phyloP scores from a whole-genome alignment of 2,888 invertebrate genomes.

The Terebella lapidaria region DNA sequence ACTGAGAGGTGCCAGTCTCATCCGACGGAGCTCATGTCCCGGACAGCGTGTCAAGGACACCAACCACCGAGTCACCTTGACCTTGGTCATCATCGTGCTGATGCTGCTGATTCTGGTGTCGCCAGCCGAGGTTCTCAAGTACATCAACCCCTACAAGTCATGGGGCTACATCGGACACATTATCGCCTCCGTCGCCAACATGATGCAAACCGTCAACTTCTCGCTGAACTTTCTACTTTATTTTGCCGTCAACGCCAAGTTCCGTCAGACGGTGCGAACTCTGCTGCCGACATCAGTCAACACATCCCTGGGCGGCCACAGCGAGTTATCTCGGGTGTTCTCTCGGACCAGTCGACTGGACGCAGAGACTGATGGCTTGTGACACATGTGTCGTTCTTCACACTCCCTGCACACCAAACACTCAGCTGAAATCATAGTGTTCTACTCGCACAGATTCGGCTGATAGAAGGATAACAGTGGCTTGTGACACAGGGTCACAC shows the following conservation, averaged over 20 bases:
- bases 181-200: constrained; percentile 14
- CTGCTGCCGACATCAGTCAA: constrained; percentile 1
- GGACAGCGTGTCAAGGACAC: not conserved
- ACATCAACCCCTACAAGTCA: constrained; percentile 15
- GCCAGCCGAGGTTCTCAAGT: constrained; percentile 37
- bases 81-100: constrained; percentile 42
- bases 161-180: constrained; percentile 14
- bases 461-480: too few species aligned
- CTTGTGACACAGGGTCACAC: too few species aligned
- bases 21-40: not conserved
- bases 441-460: too few species aligned
- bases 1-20: constrained; percentile 36
- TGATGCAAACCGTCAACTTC: constrained; percentile 58
- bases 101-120: constrained; percentile 44
- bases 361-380: too few species aligned
- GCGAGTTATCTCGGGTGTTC: too few species aligned
- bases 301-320: too few species aligned
- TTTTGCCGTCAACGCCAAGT: constrained; percentile 72
- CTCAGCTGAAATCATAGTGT: too few species aligned
- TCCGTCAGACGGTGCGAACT: constrained; percentile 60
- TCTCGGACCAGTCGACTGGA: too few species aligned
- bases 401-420: too few species aligned
- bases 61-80: constrained; percentile 29
- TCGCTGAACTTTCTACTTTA: constrained; percentile 74
- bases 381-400: too few species aligned